These are phyloP conservation scores for Tipula vernalis DNA, from an alignment of 2,888 invertebrate genomes.

Conservation along the genomic window DNA sequence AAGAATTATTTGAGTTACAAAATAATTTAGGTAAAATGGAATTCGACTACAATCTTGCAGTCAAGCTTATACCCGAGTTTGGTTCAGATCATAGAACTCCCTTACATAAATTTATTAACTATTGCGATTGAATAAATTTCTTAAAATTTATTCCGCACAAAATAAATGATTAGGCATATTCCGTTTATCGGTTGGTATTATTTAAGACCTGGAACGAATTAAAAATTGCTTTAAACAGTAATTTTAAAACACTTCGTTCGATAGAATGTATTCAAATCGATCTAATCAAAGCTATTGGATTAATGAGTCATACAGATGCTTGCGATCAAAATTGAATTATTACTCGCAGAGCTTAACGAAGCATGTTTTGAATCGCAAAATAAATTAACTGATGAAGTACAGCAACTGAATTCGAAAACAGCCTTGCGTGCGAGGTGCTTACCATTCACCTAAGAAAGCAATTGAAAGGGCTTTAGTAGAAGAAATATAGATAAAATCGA, in stretches of 20 bases:
- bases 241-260: too few species aligned
- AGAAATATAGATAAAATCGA: too few species aligned
- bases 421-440: not conserved
- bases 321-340: not conserved
- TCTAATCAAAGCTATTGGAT: not conserved
- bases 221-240: not conserved
- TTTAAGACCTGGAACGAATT: too few species aligned
- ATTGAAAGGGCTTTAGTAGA: too few species aligned
- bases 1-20: too few species aligned
- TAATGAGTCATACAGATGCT: not conserved
- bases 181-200: not conserved
- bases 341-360: not conserved
- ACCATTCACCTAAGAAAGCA: too few species aligned
- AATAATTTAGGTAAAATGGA: not conserved
- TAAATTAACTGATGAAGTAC: too few species aligned
- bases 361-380: too few species aligned
- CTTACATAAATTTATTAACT: not conserved
- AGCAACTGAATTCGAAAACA: too few species aligned
- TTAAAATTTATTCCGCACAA: not conserved
- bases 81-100: not conserved
- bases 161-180: not conserved
- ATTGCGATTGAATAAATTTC: not conserved
- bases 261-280: not conserved
- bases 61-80: not conserved
- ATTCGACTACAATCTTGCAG: not conserved